Percentiles rank a stretch among this genome's conserved stretches.
Conservation (phyloP, 2,113 vertebrate genomes). For the Diphyllodes magnificus region DNA sequence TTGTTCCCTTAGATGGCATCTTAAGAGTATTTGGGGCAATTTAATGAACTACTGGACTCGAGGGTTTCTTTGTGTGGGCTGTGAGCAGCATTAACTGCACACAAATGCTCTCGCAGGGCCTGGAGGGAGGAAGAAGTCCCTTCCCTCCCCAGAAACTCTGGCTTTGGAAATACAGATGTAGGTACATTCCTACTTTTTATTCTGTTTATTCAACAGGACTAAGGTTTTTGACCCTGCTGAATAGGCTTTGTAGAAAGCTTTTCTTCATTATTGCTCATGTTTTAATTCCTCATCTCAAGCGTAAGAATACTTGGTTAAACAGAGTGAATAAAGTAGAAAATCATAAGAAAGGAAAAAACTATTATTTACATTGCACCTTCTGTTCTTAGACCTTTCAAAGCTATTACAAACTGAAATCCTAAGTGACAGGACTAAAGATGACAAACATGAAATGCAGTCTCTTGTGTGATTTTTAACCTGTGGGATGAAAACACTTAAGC, state of each 20-base stretch:
- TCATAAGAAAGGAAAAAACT: neutral
- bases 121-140: neutral
- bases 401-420: neutral
- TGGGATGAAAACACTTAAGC: neutral
- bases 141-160: neutral
- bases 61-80: neutral
- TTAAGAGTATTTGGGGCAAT: neutral
- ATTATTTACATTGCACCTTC: neutral
- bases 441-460: neutral
- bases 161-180: neutral
- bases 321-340: neutral
- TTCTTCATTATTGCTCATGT: neutral
- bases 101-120: neutral
- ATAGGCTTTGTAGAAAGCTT: neutral
- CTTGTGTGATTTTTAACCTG: neutral
- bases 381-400: neutral
- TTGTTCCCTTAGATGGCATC: neutral
- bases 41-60: neutral
- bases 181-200: neutral
- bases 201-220: neutral
- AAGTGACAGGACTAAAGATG: neutral
- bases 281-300: neutral
- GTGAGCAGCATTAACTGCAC: neutral
- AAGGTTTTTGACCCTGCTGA: neutral
- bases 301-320: slow-evolving; percentile 3